Base-by-base conservation (phyloP, 2,888 invertebrate species). In the Trissolcus brochymenae region DNA sequence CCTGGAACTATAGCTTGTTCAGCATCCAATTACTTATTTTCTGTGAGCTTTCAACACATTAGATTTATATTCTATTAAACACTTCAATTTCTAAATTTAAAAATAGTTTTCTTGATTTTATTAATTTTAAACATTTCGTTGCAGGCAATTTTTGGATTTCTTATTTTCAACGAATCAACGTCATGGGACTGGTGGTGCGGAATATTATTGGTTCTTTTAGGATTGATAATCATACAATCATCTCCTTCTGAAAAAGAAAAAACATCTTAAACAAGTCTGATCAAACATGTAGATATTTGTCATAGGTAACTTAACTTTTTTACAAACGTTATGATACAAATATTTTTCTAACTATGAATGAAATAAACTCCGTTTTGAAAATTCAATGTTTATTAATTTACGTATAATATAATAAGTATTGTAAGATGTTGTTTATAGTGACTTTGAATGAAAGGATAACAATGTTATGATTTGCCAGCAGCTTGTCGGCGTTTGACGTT, bases 401-500 rank as follows among this genome's bases (percentile, higher is more conserved):
- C 49, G 49, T 49, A 49, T 49, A 49, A 49, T 17, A 14, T 49
- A 16, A 49, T 49, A n/a, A 16, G 17, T 49, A 11, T 49, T 49
- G 35, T 35, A 35, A 35, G 35, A 35, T 35, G 35, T 35, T 35
- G 35, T 35, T 35, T 35, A 35, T 11, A 11, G 35, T 35, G 35
- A 35, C 11, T 9, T 35, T 25, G 6, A 25, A 35, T 35, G 25
- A 25, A 35, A 35, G 35, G 7, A 2, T 35, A 35, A 35, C 7
- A 35, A 35, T 9, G 7, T 35, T 35, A 35, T 35, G 35, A 7
- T 35, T 35, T 35, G 7, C 35, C 9, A 35, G 46, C 16, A 11
- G 46, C 46, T 46, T 46, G 46, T 46, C 57, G 93, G 86, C 94
- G 93, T 89, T 98, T 98, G 2, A 99, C 97, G 90, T 98, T 96